phyloP scores from a whole-genome alignment of 2,888 invertebrate species.

The Rhagophthalmus giganteus region DNA sequence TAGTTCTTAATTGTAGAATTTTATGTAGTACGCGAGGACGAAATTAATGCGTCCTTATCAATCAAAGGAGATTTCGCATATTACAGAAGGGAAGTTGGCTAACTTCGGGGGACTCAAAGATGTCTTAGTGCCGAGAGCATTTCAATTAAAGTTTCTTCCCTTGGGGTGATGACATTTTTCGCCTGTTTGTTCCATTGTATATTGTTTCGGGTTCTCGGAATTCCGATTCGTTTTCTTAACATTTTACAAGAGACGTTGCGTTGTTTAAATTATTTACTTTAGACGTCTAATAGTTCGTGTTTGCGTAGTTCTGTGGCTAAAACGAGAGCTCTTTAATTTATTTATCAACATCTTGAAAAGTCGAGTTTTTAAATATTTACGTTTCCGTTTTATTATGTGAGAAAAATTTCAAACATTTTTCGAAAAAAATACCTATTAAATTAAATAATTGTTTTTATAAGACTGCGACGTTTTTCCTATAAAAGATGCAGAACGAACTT shows the following conservation, averaged over 20 bases:
- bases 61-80: slow-evolving; percentile 27
- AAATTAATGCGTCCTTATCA: slow-evolving; percentile 1
- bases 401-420: not conserved
- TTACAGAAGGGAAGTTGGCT: slow-evolving; percentile 28
- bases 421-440: not conserved
- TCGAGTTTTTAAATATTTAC: not conserved
- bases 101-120: slow-evolving; percentile 45
- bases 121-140: slow-evolving; percentile 45
- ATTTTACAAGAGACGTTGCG: not conserved
- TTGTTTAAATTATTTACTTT: too few species aligned
- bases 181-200: slow-evolving; percentile 36
- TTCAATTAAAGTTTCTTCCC: slow-evolving; percentile 49
- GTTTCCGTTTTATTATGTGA: not conserved
- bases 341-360: too few species aligned
- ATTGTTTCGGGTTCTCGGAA: slow-evolving; percentile 16
- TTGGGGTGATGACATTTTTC: slow-evolving; percentile 42
- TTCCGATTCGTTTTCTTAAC: not conserved
- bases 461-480: not conserved
- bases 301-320: too few species aligned
- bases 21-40: too few species aligned
- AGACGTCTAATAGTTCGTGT: too few species aligned
- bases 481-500: not conserved
- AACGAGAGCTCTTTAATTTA: too few species aligned
- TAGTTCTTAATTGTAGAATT: slow-evolving; percentile 3
- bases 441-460: not conserved